A percentile compares a stretch with the other conserved stretches of the same genome.
Conservation (phyloP, 2,888 invertebrate genomes). For the Chrysotoxum bicinctum region DNA sequence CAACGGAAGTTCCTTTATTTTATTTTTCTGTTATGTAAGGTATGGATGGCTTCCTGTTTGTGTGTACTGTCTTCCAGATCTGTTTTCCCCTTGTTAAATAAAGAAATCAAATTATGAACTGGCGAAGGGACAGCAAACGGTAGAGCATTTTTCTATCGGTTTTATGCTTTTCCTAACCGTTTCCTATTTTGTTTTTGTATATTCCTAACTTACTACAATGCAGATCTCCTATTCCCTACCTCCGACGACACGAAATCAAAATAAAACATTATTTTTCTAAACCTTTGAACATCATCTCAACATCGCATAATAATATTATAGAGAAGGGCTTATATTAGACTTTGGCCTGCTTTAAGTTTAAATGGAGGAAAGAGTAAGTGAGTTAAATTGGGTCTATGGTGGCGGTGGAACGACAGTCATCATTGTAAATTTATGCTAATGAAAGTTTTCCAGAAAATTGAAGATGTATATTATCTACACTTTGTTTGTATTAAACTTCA, state of each 20-base stretch:
- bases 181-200: background rate
- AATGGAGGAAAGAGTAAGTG: background rate
- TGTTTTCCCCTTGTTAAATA: background rate
- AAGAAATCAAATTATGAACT: constrained; percentile 1
- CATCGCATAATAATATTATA: constrained; percentile 30
- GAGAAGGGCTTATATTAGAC: constrained; percentile 54
- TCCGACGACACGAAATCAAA: constrained; percentile 21
- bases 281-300: constrained; percentile 39
- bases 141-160: constrained; percentile 55
- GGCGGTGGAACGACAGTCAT: constrained; percentile 54
- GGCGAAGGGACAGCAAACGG: constrained; percentile 32
- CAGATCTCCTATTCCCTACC: constrained; percentile 18
- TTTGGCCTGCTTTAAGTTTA: constrained; percentile 21
- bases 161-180: constrained; percentile 38
- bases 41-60: constrained; percentile 29
- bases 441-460: constrained; percentile 70
- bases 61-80: background rate
- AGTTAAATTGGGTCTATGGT: constrained; percentile 46
- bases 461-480: constrained; percentile 36
- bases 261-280: constrained; percentile 42
- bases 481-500: constrained; percentile 55
- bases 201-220: constrained; percentile 15
- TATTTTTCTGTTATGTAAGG: constrained; percentile 44
- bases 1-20: constrained; percentile 55
- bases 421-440: constrained; percentile 71